phyloP scores from a whole-genome alignment of 2,113 vertebrate species.

The Condylura cristata region DNA sequence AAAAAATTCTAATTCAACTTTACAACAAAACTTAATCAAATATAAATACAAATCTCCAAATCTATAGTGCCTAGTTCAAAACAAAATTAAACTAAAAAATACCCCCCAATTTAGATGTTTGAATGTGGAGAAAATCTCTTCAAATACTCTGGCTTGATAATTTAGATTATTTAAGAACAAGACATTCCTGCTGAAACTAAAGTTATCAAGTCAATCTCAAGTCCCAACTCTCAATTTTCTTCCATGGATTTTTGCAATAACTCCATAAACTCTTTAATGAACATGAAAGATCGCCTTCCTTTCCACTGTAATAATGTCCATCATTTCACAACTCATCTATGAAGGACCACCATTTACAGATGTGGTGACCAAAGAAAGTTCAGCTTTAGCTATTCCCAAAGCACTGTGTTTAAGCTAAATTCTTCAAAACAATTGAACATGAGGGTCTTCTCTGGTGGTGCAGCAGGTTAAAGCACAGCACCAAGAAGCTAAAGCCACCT shows the following conservation, averaged over 20 bases:
- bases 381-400: neutral
- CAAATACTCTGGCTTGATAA: neutral
- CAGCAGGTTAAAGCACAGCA: too few relatives aligned
- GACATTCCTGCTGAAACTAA: neutral
- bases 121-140: neutral
- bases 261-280: neutral
- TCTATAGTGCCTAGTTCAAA: neutral
- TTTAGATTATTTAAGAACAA: slow-evolving; percentile 20
- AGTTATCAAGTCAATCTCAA: neutral
- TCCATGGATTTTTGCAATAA: neutral
- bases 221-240: neutral
- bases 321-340: neutral
- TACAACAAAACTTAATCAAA: neutral
- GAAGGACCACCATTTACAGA: neutral
- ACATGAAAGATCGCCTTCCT: neutral
- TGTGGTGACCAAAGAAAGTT: neutral
- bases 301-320: neutral
- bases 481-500: too few relatives aligned
- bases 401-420: neutral
- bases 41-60: neutral
- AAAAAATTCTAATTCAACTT: neutral
- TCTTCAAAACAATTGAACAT: too few relatives aligned
- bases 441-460: too few relatives aligned
- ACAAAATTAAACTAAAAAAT: neutral
- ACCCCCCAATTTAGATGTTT: neutral